phyloP scores from a whole-genome alignment of 2,797 vertebrate species.

The Phataginus tetradactyla region DNA sequence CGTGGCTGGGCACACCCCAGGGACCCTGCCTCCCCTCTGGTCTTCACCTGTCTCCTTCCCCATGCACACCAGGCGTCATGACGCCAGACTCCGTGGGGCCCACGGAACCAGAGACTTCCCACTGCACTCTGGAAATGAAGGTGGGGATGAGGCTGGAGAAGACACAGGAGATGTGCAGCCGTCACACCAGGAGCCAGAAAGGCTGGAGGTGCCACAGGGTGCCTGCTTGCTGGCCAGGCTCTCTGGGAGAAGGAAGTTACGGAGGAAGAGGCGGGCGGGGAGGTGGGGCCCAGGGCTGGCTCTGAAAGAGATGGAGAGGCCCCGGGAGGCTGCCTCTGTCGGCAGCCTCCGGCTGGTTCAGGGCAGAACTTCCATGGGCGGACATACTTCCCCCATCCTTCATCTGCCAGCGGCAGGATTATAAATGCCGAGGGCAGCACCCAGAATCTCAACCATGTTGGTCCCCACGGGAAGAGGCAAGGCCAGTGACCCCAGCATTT shows the following conservation, averaged over 20 bases:
- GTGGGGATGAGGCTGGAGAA: accelerated
- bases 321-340: accelerated
- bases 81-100: neutral
- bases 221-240: accelerated
- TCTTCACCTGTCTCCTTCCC: neutral
- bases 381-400: neutral
- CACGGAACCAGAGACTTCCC: accelerated
- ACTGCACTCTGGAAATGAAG: neutral
- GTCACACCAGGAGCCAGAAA: neutral
- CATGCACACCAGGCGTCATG: accelerated
- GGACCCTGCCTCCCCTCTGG: too few species aligned
- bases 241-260: neutral
- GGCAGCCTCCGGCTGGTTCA: neutral
- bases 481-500: neutral
- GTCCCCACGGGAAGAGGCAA: neutral
- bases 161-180: neutral
- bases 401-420: neutral
- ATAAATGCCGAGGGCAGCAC: neutral
- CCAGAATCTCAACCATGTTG: neutral
- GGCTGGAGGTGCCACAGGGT: neutral
- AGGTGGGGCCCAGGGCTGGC: too few species aligned
- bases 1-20: accelerated
- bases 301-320: neutral
- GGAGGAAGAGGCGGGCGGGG: neutral
- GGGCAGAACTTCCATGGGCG: neutral